These are phyloP conservation scores for Hybognathus amarus DNA, from an alignment of 2,797 vertebrate species.

Conservation along the genomic window DNA sequence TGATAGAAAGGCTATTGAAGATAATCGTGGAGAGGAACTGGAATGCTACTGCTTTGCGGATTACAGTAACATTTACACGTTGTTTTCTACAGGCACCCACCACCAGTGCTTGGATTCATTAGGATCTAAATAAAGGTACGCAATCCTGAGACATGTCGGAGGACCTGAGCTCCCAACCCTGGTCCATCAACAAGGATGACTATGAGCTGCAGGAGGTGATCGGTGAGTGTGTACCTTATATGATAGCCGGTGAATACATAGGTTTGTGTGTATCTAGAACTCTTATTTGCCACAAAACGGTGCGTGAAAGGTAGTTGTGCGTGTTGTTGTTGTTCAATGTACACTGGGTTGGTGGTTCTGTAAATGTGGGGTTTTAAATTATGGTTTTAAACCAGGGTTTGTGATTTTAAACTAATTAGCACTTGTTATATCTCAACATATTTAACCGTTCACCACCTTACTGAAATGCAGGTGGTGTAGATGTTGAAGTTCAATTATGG, in stretches of 20 bases:
- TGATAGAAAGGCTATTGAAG: slow-evolving; percentile 79
- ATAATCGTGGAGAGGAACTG: slow-evolving; percentile 73
- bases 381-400: not conserved
- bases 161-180: slow-evolving; percentile 92
- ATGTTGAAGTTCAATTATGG: not conserved
- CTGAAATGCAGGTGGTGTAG: not conserved
- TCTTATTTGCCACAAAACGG: not conserved
- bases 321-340: not conserved
- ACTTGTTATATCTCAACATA: not conserved
- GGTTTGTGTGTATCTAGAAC: not conserved
- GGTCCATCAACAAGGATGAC: slow-evolving; percentile 99
- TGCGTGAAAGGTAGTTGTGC: not conserved
- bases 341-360: not conserved
- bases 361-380: not conserved
- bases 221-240: slow-evolving; percentile 78
- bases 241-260: not conserved
- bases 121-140: slow-evolving; percentile 58
- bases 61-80: slow-evolving; percentile 73
- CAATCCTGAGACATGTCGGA: slow-evolving; percentile 87
- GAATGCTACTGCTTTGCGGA: slow-evolving; percentile 72
- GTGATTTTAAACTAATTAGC: not conserved
- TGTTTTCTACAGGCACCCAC: slow-evolving; percentile 60
- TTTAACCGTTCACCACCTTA: slow-evolving; percentile 25
- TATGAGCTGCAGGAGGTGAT: slow-evolving; percentile 99
- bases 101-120: slow-evolving; percentile 65